phyloP scores from a whole-genome alignment of 1,140 invertebrate species.

The Hyphantria cunea region DNA sequence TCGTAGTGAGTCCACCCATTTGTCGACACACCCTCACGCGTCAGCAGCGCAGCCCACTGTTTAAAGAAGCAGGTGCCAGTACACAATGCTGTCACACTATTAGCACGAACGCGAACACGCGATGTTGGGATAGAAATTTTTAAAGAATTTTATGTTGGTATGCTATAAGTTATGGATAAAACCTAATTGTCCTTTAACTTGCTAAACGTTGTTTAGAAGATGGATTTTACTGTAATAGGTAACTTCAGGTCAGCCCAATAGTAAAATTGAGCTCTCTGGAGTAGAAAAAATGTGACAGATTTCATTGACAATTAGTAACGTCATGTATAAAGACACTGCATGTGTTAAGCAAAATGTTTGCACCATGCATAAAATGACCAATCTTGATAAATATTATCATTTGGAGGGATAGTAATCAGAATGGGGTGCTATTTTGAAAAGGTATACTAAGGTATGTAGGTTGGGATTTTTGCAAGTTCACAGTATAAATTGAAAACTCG shows the following conservation, averaged over 20 bases:
- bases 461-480: conserved; percentile 46
- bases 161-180: neutral
- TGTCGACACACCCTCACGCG: conserved; percentile 46
- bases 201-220: too few species aligned
- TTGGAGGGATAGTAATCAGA: conserved; percentile 47
- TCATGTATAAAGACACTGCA: conserved; percentile 3
- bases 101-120: neutral
- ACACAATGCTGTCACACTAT: too few species aligned
- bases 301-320: neutral
- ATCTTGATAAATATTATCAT: conserved; percentile 38
- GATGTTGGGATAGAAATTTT: conserved; percentile 13
- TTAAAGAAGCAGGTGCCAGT: conserved; percentile 21
- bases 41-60: conserved; percentile 40
- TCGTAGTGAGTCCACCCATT: conserved; percentile 71
- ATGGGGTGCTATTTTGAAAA: conserved; percentile 76
- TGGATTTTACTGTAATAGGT: too few species aligned
- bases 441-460: conserved; percentile 62
- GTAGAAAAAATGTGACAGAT: conserved; percentile 13
- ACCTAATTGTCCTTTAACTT: neutral
- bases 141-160: neutral
- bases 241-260: too few species aligned
- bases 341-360: neutral
- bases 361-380: conserved; percentile 32
- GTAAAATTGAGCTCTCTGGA: conserved; percentile 6
- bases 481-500: conserved; percentile 21